Conservation (phyloP, 2,797 vertebrate genomes). For the Hafferia zeledoni region DNA sequence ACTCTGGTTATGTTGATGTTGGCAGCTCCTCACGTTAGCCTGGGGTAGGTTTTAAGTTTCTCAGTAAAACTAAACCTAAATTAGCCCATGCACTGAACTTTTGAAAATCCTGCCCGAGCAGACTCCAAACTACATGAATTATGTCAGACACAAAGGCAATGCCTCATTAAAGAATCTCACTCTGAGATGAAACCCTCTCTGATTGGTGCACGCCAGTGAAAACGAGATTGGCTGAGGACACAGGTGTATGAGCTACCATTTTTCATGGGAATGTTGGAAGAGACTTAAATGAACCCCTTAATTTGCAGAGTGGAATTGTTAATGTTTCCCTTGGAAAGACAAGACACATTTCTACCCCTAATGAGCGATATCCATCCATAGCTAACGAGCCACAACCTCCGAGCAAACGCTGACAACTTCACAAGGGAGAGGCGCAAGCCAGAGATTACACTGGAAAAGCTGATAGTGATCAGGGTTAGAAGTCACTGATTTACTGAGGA, state of each 20-base stretch:
- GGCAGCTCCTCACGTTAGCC: not conserved
- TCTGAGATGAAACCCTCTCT: not conserved
- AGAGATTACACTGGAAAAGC: not conserved
- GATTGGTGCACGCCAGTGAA: not conserved
- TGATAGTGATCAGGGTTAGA: conserved; percentile 19
- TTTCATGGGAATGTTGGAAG: not conserved
- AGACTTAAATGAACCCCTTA: conserved; percentile 43
- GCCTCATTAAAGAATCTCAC: conserved; percentile 20
- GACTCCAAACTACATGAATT: not conserved
- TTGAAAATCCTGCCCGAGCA: not conserved
- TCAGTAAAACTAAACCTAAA: not conserved
- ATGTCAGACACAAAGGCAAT: not conserved
- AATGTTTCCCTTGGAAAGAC: conserved; percentile 46
- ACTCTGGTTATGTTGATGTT: not conserved
- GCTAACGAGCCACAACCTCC: conserved; percentile 39
- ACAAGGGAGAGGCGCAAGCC: not conserved
- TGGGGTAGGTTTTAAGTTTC: not conserved
- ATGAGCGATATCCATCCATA: not conserved
- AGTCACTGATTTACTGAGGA: not conserved
- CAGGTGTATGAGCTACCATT: not conserved
- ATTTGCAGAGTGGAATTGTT: conserved; percentile 32
- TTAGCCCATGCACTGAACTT: not conserved
- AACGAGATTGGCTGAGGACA: not conserved
- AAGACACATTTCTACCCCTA: not conserved
- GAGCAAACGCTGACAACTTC: not conserved